phyloP scores from a whole-genome alignment of 35 echinoderm and acorn worm species.

The Stichopus chloronotus region DNA sequence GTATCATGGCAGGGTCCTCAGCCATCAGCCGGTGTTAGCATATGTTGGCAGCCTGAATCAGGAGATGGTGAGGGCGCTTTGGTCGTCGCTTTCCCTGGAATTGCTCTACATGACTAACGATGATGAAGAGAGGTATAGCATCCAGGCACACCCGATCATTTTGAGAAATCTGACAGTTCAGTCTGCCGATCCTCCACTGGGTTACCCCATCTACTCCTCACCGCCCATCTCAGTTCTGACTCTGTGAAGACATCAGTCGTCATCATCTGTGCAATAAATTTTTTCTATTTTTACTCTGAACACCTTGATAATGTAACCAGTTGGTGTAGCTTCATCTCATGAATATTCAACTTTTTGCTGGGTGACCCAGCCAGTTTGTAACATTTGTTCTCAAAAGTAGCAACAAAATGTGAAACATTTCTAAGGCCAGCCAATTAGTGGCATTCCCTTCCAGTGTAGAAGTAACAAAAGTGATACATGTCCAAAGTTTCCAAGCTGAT shows the following conservation, averaged over 20 bases:
- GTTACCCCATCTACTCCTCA: conserved; percentile 95
- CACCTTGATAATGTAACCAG: not conserved
- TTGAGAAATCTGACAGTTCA: conserved; percentile 92
- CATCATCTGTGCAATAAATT: not conserved
- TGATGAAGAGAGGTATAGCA: conserved; percentile 97
- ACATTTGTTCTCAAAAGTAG: no score
- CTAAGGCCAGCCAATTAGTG: no score
- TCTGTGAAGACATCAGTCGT: not conserved
- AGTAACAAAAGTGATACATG: no score
- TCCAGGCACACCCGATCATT: conserved; percentile 87
- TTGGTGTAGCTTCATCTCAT: not conserved
- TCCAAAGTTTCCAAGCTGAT: no score
- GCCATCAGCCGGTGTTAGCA: conserved; percentile 78
- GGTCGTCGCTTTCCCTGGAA: conserved; percentile 85
- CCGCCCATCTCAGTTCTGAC: conserved; percentile 80
- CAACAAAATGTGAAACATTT: no score
- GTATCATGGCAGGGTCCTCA: conserved; percentile 80
- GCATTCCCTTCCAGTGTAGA: no score
- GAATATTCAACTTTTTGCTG: no score
- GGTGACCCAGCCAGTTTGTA: no score
- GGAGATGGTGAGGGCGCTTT: conserved; percentile 86
- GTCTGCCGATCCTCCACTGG: conserved; percentile 92
- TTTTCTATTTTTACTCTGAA: not conserved
- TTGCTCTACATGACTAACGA: conserved; percentile 99
- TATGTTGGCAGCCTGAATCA: conserved; percentile 85